These are phyloP conservation scores for Amiota mariae DNA, from an alignment of 2,888 invertebrate genomes.

Conservation along the genomic window DNA sequence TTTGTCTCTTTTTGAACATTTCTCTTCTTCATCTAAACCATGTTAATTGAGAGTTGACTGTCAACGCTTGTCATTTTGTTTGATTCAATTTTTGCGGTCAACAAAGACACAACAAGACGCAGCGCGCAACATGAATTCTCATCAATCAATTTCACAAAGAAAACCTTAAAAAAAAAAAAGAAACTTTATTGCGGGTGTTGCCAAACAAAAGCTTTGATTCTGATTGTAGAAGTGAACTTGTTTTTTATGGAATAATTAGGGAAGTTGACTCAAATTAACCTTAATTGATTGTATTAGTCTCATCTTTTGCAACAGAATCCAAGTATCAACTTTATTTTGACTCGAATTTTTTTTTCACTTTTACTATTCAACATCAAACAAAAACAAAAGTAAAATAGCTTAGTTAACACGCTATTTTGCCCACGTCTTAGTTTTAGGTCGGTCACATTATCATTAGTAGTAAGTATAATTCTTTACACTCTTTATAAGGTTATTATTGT, in stretches of 20 bases:
- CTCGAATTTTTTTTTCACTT: too few relatives aligned
- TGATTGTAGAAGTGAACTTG: neutral
- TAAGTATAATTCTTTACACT: neutral
- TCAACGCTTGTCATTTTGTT: slow-evolving; percentile 4
- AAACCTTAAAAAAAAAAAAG: neutral
- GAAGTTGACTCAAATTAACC: slow-evolving; percentile 64
- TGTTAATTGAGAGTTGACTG: neutral
- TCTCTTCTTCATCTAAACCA: neutral
- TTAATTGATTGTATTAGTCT: slow-evolving; percentile 67
- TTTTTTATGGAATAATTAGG: slow-evolving; percentile 53
- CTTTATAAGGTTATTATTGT: neutral
- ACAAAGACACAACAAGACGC: too few relatives aligned
- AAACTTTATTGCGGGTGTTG: neutral
- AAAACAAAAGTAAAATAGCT: too few relatives aligned
- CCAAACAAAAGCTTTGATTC: too few relatives aligned
- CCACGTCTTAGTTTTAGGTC: neutral
- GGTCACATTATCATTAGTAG: slow-evolving; percentile 5
- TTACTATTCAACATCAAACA: too few relatives aligned
- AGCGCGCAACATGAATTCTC: neutral
- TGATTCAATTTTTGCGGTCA: neutral
- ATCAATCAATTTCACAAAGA: slow-evolving; percentile 10
- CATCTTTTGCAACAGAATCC: too few relatives aligned
- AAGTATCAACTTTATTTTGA: too few relatives aligned
- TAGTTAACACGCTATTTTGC: neutral
- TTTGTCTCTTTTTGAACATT: too few relatives aligned